A percentile compares a stretch with the other conserved stretches of the same genome.
phyloP scores from a whole-genome alignment of 1,140 invertebrate species.

The Lasioglossum albipes region DNA sequence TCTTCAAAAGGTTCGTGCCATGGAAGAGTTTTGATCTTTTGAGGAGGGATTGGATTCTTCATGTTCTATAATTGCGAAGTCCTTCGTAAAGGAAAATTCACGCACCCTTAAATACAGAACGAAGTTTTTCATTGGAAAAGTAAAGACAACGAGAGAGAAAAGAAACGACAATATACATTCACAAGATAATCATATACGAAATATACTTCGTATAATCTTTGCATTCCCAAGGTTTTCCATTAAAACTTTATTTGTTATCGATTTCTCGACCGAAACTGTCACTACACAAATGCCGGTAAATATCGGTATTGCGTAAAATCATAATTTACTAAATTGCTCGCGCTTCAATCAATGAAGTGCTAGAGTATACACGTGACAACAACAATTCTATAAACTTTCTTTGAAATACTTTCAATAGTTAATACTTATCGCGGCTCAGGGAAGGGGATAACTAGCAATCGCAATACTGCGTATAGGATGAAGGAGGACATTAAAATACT shows the following conservation, averaged over 20 bases:
- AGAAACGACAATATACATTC: neutral
- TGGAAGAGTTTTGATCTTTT: neutral
- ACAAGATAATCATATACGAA: too few relatives aligned
- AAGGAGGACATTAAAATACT: slow-evolving; percentile 49
- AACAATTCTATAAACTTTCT: slow-evolving; percentile 36
- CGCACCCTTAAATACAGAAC: slow-evolving; percentile 33
- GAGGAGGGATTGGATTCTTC: neutral
- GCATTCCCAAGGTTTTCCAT: slow-evolving; percentile 3
- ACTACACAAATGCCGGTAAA: neutral
- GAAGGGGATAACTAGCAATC: slow-evolving; percentile 4
- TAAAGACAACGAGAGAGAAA: neutral
- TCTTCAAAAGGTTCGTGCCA: too few relatives aligned
- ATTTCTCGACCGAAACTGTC: slow-evolving; percentile 1
- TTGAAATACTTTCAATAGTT: slow-evolving; percentile 48
- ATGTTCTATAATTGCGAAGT: neutral
- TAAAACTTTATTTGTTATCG: slow-evolving; percentile 12
- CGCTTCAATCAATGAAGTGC: neutral
- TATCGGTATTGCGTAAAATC: neutral
- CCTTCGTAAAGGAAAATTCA: slow-evolving; percentile 33
- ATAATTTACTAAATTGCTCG: neutral
- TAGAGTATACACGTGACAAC: neutral
- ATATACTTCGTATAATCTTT: neutral
- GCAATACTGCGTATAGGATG: slow-evolving; percentile 46
- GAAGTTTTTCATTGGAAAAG: neutral
- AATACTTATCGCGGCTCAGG: slow-evolving; percentile 4